Base-by-base conservation (phyloP, 2,113 vertebrate genomes). In the Andinoacara biseriatus region DNA sequence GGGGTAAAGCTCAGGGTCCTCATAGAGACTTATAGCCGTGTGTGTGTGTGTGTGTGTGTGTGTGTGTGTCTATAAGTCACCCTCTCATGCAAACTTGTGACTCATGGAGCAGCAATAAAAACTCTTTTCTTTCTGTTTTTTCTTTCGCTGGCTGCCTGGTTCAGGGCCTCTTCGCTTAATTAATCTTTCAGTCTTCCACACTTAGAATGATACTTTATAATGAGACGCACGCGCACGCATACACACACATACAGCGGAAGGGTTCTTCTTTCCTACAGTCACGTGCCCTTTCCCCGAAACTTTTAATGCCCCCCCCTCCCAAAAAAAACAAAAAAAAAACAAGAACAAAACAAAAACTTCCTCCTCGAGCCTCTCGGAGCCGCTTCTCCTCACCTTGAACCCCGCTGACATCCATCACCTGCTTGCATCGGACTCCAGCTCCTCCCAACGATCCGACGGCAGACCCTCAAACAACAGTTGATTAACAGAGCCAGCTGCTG, bases 371-470 rank as follows among this genome's bases (percentile, higher is more conserved):
- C 24, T 58, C 56, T 2, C 22, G 9, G 29, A 63, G 60, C 7
- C 35, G 33, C 57, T 24, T 1, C 81, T 90, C 1, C 90, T 92
- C 85, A 91, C 91, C 92, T 90, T 49, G 81, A 17, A 2, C 74
- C 38, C 26, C 52, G 62, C 54, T 82, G 84, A 80, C 86, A 59
- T 90, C 87, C 92, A 93, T 92, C 92, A 93, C 86, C 91, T 91
- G 91, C 38, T 87, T 75, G 87, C 92, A 93, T 92, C 80, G 43
- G 82, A 74, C 85, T 54, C 78, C 80, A 52, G 76, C 89, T 81
- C 88, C 76, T 87, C 84, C 86, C 79, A 46, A 10, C 4, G 54
- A 52, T 0, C 82, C 63, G 46, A 17, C 5, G 24, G 13, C 58
- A 22, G 54, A 76, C 5, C 43, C 63, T 54, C 77, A 9, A 24